Evolutionary conservation across 2,113 vertebrate genomes (phyloP).

Genomic region (Rostratula benghalensis): DNA sequence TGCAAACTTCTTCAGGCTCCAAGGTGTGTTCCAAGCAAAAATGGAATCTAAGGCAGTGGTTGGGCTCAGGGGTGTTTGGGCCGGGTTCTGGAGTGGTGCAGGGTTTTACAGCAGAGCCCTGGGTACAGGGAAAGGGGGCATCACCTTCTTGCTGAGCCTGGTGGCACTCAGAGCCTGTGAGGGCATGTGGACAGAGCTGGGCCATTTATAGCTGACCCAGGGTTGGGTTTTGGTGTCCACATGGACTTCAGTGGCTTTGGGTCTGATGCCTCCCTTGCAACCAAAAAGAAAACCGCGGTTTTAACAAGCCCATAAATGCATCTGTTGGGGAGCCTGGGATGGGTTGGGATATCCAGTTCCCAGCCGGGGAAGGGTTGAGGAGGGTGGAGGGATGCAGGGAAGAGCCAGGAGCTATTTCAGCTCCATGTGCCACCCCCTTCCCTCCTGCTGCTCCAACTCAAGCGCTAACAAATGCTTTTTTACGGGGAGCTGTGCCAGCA

Average conservation of each 20-base stretch:
- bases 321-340: background rate
- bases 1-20: background rate
- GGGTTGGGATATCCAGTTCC: background rate
- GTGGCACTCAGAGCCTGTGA: background rate
- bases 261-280: background rate
- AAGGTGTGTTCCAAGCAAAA: background rate
- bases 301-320: background rate
- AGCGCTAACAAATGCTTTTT: background rate
- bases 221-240: background rate
- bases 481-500: background rate
- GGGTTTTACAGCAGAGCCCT: background rate
- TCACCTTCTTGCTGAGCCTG: background rate
- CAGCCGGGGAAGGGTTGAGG: background rate
- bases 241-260: background rate
- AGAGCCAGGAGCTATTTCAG: constrained; percentile 41
- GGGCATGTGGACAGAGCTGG: background rate
- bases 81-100: background rate
- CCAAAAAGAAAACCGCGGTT: background rate
- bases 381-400: background rate
- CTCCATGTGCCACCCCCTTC: constrained; percentile 16
- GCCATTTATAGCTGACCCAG: background rate
- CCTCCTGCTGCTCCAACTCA: background rate
- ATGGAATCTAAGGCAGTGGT: background rate
- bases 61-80: background rate
- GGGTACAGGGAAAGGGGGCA: background rate